Base-by-base conservation (phyloP, 2,888 invertebrate genomes). In the Dione juno region DNA sequence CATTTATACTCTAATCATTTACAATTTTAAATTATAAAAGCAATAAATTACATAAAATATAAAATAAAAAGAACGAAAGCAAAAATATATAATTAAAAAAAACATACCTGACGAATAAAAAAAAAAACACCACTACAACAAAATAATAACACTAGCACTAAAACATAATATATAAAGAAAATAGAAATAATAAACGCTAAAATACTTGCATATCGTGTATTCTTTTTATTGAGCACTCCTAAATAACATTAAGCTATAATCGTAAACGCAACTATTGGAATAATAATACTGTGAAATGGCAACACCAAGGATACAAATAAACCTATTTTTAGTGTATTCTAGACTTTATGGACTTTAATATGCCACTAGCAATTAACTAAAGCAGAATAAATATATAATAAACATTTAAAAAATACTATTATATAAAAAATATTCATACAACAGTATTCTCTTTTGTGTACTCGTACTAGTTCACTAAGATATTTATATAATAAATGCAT, bases 11-110 rank as follows among this genome's bases (percentile, higher is more conserved):
- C 19, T 9, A 16, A 11, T 37, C 2, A 16, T 0, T 50, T 10
- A 59, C 70, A 58, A 67, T 78, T 66, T 76, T 53, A 74, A 67
- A 19, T 74, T 77, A 54, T 73, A 70, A 70, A 76, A 75, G 67
- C 69, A 8, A 61, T 48, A 16, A 19, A 54, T 73, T 72, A 61
- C 28, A 50, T 50, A 68, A 77, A 67, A 74, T 52, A 28, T 8
- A 64, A 61, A 69, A 50, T 13, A 35, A 48, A 28, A 37, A 37
- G 6, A 5, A 28, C 9, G 10, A 61, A 28, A 61, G 43, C 41
- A 61, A 43, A 59, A 28, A 43, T 59, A 50, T 50, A 50, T 11
- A 59, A 43, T 59, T 14, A 13, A 43, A 43, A n/a, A 54, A 61
- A 61, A 61, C 59, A 43, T 61, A 61, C 59, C 59, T 61, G 41